Percentiles rank a stretch among this genome's conserved stretches.
These are phyloP conservation scores for Lysiphlebus fabarum DNA, from an alignment of 1,140 invertebrate genomes.

Conservation along the genomic window DNA sequence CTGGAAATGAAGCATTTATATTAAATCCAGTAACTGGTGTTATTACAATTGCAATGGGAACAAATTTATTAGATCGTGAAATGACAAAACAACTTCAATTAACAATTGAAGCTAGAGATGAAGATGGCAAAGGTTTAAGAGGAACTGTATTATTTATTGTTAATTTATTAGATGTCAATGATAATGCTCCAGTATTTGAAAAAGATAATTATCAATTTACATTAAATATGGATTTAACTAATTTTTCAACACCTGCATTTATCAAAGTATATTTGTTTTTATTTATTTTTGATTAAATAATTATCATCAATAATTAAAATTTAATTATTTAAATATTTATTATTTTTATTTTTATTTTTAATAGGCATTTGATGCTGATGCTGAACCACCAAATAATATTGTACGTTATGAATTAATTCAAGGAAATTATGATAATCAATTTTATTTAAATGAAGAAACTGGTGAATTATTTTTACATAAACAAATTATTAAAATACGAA, in stretches of 20 bases:
- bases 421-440: conserved; percentile 77
- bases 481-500: conserved; percentile 51
- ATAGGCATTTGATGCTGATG: conserved; percentile 76
- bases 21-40: conserved; percentile 76
- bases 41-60: conserved; percentile 73
- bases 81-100: conserved; percentile 70
- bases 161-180: conserved; percentile 80
- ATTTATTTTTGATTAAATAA: not conserved
- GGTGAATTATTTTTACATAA: conserved; percentile 63
- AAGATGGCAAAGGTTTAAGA: conserved; percentile 73
- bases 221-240: conserved; percentile 67
- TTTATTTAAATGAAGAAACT: conserved; percentile 72
- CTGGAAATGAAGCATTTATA: conserved; percentile 69
- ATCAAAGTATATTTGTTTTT: conserved; percentile 58
- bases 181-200: conserved; percentile 80
- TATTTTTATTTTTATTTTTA: conserved; percentile 18
- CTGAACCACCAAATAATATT: conserved; percentile 80
- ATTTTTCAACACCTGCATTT: conserved; percentile 69
- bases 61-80: conserved; percentile 80
- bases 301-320: not conserved
- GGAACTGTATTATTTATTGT: conserved; percentile 71
- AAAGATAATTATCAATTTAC: conserved; percentile 78
- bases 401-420: conserved; percentile 80
- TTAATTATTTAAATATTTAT: conserved; percentile 11
- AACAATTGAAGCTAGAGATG: conserved; percentile 81